A percentile compares a stretch with the other conserved stretches of the same genome.
phyloP scores from a whole-genome alignment of 2,888 invertebrate genomes.

The Ferdinandea cuprea region DNA sequence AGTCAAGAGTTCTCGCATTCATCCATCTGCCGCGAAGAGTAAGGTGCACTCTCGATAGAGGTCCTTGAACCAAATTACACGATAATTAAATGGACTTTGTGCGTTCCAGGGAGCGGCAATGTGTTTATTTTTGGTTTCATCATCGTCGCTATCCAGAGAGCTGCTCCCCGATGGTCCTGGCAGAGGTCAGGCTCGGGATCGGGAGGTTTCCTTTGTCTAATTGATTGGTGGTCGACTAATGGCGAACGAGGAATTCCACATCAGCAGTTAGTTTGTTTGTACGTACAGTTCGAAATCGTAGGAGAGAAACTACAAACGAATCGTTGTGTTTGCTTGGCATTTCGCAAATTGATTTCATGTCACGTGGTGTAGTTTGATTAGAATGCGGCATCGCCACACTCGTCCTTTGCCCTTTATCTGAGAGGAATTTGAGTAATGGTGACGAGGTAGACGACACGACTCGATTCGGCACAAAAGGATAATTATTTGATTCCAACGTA shows the following conservation, averaged over 20 bases:
- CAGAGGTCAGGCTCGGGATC: no score
- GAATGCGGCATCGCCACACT: slow-evolving; percentile 1
- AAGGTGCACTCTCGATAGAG: slow-evolving; percentile 28
- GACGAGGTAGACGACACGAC: slow-evolving; percentile 11
- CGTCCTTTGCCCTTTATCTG: slow-evolving; percentile 27
- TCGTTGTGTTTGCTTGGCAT: slow-evolving; percentile 54
- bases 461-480: slow-evolving; percentile 31
- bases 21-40: slow-evolving; percentile 6
- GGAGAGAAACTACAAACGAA: slow-evolving; percentile 40
- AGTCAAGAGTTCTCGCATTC: slow-evolving; percentile 32
- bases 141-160: slow-evolving; percentile 19
- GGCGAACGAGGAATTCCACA: slow-evolving; percentile 33
- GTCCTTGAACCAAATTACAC: slow-evolving; percentile 47
- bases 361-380: slow-evolving; percentile 30
- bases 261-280: slow-evolving; percentile 30
- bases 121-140: slow-evolving; percentile 61
- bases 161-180: no score
- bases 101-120: slow-evolving; percentile 40
- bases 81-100: slow-evolving; percentile 65
- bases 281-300: slow-evolving; percentile 19
- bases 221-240: slow-evolving; percentile 56
- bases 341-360: slow-evolving; percentile 59
- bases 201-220: slow-evolving; percentile 58
- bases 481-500: slow-evolving; percentile 58
- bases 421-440: slow-evolving; percentile 29